phyloP scores from a whole-genome alignment of 2,888 invertebrate genomes.

The Standfussiana lucernea region DNA sequence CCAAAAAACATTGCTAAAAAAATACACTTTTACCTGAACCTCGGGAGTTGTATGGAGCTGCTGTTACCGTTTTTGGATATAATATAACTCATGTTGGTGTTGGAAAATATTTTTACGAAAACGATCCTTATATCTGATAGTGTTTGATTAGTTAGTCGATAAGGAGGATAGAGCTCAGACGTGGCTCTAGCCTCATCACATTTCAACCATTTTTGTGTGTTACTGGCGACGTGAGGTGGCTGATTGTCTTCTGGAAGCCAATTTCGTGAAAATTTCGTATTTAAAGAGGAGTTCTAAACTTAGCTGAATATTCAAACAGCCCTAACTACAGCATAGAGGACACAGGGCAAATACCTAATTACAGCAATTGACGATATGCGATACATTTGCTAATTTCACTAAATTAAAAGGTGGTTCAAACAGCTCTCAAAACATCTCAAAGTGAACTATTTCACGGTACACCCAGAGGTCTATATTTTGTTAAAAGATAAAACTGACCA shows the following conservation, averaged over 20 bases:
- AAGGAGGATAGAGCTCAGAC: background rate
- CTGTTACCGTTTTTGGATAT: slow-evolving; percentile 55
- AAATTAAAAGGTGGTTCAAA: slow-evolving; percentile 13
- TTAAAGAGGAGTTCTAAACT: background rate
- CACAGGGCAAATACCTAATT: too few relatives aligned
- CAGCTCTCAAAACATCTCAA: slow-evolving; percentile 72
- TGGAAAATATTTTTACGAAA: too few relatives aligned
- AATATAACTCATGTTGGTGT: background rate
- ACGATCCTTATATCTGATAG: background rate
- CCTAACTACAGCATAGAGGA: too few relatives aligned
- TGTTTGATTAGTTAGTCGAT: background rate
- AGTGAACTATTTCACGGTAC: slow-evolving; percentile 87
- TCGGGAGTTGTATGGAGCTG: slow-evolving; percentile 74
- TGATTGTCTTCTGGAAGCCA: background rate
- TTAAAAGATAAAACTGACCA: slow-evolving; percentile 88
- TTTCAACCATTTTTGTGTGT: background rate
- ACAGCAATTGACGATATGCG: too few relatives aligned
- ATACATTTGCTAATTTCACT: accelerated
- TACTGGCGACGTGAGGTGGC: too few relatives aligned
- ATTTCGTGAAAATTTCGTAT: background rate
- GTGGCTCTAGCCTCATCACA: background rate
- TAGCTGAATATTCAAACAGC: background rate
- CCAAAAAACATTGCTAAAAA: slow-evolving; percentile 87
- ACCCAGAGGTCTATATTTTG: slow-evolving; percentile 84
- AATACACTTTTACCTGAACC: slow-evolving; percentile 82